Conservation (phyloP, 2,888 invertebrate species). For the Drosophila lacicola region DNA sequence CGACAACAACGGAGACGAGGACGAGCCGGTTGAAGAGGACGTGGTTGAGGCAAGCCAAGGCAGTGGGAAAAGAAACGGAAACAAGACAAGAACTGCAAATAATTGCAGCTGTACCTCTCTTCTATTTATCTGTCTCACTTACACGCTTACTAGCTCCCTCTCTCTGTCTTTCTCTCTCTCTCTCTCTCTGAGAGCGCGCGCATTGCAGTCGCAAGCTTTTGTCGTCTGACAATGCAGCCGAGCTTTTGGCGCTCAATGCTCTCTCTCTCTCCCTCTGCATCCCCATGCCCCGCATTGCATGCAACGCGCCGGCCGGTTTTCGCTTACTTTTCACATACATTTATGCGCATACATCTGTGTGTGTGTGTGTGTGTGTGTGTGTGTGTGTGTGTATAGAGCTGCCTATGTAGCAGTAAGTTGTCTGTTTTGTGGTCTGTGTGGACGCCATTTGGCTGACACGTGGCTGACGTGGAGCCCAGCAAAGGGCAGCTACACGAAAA, state of each 20-base stretch:
- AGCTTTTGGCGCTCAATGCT: conserved; percentile 60
- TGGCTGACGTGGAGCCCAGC: conserved; percentile 69
- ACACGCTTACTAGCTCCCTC: conserved; percentile 1
- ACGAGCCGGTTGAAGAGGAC: conserved; percentile 3
- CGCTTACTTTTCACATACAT: conserved; percentile 31
- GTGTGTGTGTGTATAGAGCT: background rate
- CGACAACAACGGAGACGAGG: conserved; percentile 26
- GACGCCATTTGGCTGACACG: conserved; percentile 78
- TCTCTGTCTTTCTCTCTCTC: conserved; percentile 15
- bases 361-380: background rate
- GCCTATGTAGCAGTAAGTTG: conserved; percentile 17
- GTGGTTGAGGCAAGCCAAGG: conserved; percentile 25
- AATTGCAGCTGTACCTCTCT: conserved; percentile 66
- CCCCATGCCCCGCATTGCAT: conserved; percentile 34
- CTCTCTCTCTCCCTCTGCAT: conserved; percentile 8
- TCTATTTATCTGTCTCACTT: conserved; percentile 5
- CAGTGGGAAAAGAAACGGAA: conserved; percentile 62
- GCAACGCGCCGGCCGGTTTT: conserved; percentile 75
- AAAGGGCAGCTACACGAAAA: conserved; percentile 23
- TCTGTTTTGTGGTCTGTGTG: conserved; percentile 37
- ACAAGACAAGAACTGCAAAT: conserved; percentile 75
- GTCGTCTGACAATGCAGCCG: conserved; percentile 51
- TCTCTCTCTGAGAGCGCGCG: conserved; percentile 29
- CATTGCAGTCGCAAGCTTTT: conserved; percentile 69
- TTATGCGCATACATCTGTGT: conserved; percentile 1